Evolutionary conservation across 2,113 vertebrate genomes (phyloP).

Genomic region (Hassar affinis): DNA sequence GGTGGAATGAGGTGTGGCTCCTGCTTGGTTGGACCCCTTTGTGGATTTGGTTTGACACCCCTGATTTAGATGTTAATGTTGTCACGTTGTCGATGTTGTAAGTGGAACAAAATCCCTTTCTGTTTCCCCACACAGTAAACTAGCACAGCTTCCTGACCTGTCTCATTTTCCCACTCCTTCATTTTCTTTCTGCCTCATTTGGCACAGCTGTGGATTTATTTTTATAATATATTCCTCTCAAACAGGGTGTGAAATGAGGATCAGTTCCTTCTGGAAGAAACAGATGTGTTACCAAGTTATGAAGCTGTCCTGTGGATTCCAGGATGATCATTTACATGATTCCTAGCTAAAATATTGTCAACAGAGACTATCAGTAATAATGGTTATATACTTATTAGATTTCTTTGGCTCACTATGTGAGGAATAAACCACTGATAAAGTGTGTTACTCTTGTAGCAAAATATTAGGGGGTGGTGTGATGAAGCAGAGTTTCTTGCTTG

Average conservation of each 20-base stretch:
- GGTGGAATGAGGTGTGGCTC: too few species aligned
- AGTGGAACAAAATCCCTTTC: background rate
- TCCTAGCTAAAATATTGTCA: background rate
- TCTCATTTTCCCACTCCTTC: background rate
- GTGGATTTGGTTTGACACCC: too few species aligned
- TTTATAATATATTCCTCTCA: constrained; percentile 40
- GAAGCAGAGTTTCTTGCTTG: background rate
- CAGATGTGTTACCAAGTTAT: constrained; percentile 37
- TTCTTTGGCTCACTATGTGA: background rate
- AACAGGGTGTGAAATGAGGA: constrained; percentile 52
- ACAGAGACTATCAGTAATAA: background rate
- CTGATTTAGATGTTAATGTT: too few species aligned
- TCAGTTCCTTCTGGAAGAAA: constrained; percentile 45
- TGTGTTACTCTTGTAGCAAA: background rate
- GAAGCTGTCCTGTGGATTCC: constrained; percentile 26
- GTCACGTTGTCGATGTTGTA: too few species aligned
- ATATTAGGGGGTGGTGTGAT: background rate
- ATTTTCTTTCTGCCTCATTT: constrained; percentile 13
- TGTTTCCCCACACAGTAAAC: background rate
- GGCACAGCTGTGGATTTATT: constrained; percentile 3
- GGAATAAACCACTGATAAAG: background rate
- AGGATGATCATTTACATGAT: background rate
- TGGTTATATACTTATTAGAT: background rate
- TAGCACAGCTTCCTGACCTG: background rate
- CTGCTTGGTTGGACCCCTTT: too few species aligned